These are phyloP conservation scores for Zootermopsis nevadensis DNA, from an alignment of 2,888 invertebrate genomes.

Conservation along the genomic window DNA sequence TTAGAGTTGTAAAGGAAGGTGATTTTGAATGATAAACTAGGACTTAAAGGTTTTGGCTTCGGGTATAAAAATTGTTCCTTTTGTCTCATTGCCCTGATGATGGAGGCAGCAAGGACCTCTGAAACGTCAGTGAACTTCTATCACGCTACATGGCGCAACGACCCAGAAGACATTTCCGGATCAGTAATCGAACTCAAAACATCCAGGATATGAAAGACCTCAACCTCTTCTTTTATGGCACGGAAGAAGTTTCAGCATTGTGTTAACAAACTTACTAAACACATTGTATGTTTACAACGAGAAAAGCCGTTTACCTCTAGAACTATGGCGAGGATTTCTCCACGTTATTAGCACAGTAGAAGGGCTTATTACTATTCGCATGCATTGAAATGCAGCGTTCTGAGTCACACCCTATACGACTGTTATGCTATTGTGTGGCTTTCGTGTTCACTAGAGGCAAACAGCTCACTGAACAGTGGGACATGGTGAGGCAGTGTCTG, in stretches of 20 bases:
- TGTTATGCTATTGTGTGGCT: neutral
- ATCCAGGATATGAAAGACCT: too few relatives aligned
- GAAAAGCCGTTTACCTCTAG: neutral
- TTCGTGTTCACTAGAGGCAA: neutral
- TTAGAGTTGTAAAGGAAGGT: too few relatives aligned
- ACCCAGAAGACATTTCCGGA: too few relatives aligned
- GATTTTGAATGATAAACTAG: too few relatives aligned
- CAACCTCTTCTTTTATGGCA: neutral
- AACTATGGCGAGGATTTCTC: neutral
- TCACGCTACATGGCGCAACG: too few relatives aligned
- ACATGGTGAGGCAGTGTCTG: neutral
- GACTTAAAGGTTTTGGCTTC: too few relatives aligned
- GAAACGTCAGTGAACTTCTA: too few relatives aligned
- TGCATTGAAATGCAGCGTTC: neutral
- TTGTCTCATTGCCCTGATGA: too few relatives aligned
- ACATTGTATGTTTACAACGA: neutral
- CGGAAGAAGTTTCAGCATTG: neutral
- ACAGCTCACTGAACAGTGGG: neutral
- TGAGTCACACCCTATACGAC: neutral
- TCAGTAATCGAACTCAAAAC: too few relatives aligned
- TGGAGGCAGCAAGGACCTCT: too few relatives aligned
- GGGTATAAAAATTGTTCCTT: too few relatives aligned
- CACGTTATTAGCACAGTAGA: neutral
- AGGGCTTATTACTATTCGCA: neutral
- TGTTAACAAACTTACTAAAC: neutral